These are phyloP conservation scores for Poeciliopsis paucimaculata DNA, from an alignment of 2,797 vertebrate species.

Conservation along the genomic window DNA sequence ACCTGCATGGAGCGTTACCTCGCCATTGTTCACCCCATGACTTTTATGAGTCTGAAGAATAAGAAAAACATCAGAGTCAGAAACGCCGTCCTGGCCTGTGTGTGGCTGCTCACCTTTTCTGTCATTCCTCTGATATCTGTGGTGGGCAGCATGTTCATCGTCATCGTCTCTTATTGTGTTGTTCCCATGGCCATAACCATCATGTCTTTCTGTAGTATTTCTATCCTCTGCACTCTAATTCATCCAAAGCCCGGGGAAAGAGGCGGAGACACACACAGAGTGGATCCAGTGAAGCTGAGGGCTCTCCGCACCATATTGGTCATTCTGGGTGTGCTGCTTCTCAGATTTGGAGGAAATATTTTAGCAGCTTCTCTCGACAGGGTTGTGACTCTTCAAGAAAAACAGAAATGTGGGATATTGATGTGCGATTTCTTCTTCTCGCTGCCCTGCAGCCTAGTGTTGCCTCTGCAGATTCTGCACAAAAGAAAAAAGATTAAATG, in stretches of 20 bases:
- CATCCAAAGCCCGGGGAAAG: slow-evolving; percentile 13
- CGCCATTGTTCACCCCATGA: slow-evolving; percentile 41
- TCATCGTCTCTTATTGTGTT: background rate
- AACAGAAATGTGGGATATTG: background rate
- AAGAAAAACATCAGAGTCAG: background rate
- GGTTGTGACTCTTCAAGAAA: rapidly evolving
- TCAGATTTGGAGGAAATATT: background rate
- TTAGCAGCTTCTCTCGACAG: background rate
- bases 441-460: background rate
- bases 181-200: background rate
- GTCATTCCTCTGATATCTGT: background rate
- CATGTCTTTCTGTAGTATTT: slow-evolving; percentile 38
- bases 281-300: slow-evolving; percentile 22
- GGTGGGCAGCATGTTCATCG: rapidly evolving
- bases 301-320: slow-evolving; percentile 32
- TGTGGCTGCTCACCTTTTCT: background rate
- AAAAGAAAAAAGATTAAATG: background rate
- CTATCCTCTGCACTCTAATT: slow-evolving; percentile 26
- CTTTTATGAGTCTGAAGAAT: slow-evolving; percentile 20
- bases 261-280: background rate
- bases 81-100: background rate
- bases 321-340: slow-evolving; percentile 21
- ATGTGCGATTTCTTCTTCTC: background rate
- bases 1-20: slow-evolving; percentile 36
- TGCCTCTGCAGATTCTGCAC: slow-evolving; percentile 5